These are phyloP conservation scores for Albula goreensis DNA, from an alignment of 2,113 vertebrate species.

Conservation along the genomic window DNA sequence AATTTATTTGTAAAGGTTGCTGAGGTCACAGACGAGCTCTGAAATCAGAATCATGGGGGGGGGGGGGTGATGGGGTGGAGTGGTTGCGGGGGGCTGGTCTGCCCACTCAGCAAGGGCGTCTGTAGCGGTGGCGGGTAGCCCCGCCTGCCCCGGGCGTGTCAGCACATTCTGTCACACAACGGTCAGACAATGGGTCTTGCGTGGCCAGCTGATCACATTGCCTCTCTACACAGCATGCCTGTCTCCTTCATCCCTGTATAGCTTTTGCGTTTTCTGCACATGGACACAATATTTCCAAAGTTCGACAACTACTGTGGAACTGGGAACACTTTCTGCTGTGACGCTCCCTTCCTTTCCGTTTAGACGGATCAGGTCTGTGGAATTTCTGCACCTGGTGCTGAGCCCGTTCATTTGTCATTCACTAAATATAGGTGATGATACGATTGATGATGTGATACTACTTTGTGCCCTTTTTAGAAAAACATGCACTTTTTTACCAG, in stretches of 20 bases:
- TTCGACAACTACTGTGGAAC: not conserved
- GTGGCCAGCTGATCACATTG: not conserved
- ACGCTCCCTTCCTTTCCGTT: not conserved
- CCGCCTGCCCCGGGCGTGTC: not conserved
- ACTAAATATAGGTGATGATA: not conserved
- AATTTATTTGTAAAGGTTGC: constrained; percentile 2
- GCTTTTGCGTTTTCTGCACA: not conserved
- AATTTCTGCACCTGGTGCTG: not conserved
- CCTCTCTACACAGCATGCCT: not conserved
- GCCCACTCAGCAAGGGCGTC: constrained; percentile 22
- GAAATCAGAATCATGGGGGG: not conserved
- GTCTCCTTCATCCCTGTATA: not conserved
- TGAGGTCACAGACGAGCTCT: constrained; percentile 1
- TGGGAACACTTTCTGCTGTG: not conserved
- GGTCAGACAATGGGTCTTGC: constrained; percentile 8
- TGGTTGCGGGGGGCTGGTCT: not conserved
- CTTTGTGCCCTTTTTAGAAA: no score
- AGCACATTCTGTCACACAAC: constrained; percentile 20
- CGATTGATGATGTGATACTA: no score
- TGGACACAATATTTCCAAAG: not conserved
- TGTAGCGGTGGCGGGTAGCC: not conserved
- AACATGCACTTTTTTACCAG: no score
- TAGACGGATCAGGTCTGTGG: not conserved
- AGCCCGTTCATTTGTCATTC: not conserved
- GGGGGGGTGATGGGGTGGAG: not conserved